These are phyloP conservation scores for Cyanoramphus novaezelandiae DNA, from an alignment of 2,113 vertebrate genomes.

Conservation along the genomic window DNA sequence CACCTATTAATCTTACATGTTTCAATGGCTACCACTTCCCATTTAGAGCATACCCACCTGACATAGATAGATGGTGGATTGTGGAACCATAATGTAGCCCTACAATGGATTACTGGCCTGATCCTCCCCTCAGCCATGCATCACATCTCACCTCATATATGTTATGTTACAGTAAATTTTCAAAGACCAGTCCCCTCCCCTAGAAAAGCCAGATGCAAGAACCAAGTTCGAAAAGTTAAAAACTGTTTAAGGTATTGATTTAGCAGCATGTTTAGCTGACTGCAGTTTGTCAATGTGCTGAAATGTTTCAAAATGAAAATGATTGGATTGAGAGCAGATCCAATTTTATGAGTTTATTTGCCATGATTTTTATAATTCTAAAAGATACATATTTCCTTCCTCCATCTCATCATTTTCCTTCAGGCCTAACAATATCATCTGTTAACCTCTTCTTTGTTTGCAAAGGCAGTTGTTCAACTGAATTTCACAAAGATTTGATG, in stretches of 20 bases:
- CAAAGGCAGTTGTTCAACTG: constrained; percentile 13
- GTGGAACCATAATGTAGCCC: constrained; percentile 5
- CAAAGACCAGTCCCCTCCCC: not conserved
- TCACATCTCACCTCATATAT: constrained; percentile 55
- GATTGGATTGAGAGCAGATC: not conserved
- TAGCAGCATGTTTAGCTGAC: not conserved
- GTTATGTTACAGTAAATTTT: constrained; percentile 36
- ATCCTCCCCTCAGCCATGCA: constrained; percentile 46
- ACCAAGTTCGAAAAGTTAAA: not conserved
- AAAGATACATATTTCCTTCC: not conserved
- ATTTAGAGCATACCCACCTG: not conserved
- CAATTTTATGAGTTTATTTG: constrained; percentile 15
- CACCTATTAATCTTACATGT: constrained; percentile 55
- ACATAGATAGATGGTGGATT: constrained; percentile 29
- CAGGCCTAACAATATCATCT: not conserved
- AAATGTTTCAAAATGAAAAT: not conserved
- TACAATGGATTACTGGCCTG: constrained; percentile 27
- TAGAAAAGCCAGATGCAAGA: constrained; percentile 8
- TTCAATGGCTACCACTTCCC: constrained; percentile 27
- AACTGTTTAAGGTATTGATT: constrained; percentile 15
- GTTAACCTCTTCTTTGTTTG: constrained; percentile 10
- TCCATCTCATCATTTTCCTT: not conserved
- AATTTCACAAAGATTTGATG: constrained; percentile 25
- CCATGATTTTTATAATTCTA: not conserved
- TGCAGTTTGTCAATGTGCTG: constrained; percentile 4